These are phyloP conservation scores for Watsonalla cultraria DNA, from an alignment of 2,888 invertebrate genomes.

Conservation along the genomic window DNA sequence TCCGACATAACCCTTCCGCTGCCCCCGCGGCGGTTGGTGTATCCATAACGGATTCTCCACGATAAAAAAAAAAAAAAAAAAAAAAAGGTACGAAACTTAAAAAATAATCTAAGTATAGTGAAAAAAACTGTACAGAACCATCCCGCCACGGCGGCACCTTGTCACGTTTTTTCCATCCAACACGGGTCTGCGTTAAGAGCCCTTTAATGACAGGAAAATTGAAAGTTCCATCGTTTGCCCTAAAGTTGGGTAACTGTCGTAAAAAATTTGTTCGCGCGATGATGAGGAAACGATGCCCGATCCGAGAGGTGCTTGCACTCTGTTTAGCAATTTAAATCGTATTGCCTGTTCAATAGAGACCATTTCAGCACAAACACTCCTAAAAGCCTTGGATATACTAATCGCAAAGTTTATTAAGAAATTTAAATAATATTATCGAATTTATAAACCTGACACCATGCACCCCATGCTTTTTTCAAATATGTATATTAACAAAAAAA, in stretches of 20 bases:
- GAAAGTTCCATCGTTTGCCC: slow-evolving; percentile 52
- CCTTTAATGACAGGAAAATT: slow-evolving; percentile 74
- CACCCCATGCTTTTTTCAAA: too few species aligned
- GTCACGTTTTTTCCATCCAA: slow-evolving; percentile 26
- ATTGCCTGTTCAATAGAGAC: background rate
- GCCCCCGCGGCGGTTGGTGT: too few species aligned
- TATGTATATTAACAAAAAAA: too few species aligned
- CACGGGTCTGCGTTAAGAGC: slow-evolving; percentile 47
- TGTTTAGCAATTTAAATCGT: background rate
- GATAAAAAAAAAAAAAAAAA: too few species aligned
- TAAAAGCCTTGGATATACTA: too few species aligned
- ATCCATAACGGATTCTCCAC: too few species aligned
- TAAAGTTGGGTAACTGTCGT: slow-evolving; percentile 53
- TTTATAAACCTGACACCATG: too few species aligned
- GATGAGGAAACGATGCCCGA: slow-evolving; percentile 47
- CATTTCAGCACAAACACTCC: background rate
- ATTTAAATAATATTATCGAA: too few species aligned
- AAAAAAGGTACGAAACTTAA: too few species aligned
- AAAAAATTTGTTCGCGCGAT: slow-evolving; percentile 51
- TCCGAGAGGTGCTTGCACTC: background rate
- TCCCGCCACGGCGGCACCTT: slow-evolving; percentile 1
- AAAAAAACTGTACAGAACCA: background rate
- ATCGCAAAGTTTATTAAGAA: background rate
- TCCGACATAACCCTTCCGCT: too few species aligned
- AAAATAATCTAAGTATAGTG: too few species aligned